Evolutionary conservation across 2,797 vertebrate genomes (phyloP).

Genomic region (Pseudomugil gertrudae): DNA sequence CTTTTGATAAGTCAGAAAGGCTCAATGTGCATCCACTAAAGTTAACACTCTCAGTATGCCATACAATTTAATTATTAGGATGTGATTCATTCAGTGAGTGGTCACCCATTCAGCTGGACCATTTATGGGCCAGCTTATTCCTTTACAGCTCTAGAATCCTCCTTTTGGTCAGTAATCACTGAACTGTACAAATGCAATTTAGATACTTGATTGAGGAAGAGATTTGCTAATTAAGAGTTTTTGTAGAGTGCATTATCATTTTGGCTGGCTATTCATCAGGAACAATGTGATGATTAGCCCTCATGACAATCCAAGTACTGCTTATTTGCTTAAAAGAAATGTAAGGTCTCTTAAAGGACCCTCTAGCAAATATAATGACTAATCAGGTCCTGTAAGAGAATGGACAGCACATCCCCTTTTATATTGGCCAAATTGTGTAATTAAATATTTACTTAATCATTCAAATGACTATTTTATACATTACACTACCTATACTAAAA

Average conservation of each 20-base stretch:
- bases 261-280: slow-evolving; percentile 78
- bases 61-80: slow-evolving; percentile 85
- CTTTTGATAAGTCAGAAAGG: slow-evolving; percentile 88
- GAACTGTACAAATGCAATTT: slow-evolving; percentile 82
- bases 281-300: slow-evolving; percentile 80
- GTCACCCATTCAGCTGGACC: slow-evolving; percentile 75
- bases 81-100: slow-evolving; percentile 82
- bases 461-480: too few relatives aligned
- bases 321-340: slow-evolving; percentile 64
- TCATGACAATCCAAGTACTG: slow-evolving; percentile 62
- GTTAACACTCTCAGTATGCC: slow-evolving; percentile 75
- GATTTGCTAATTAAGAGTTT: slow-evolving; percentile 80
- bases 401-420: too few relatives aligned
- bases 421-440: too few relatives aligned
- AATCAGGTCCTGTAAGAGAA: slow-evolving; percentile 7
- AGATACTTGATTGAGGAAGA: slow-evolving; percentile 79
- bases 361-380: slow-evolving; percentile 41
- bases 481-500: too few relatives aligned
- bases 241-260: slow-evolving; percentile 78
- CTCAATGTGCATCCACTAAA: slow-evolving; percentile 81
- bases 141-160: slow-evolving; percentile 71
- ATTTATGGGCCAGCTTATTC: slow-evolving; percentile 73
- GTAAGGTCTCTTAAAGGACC: slow-evolving; percentile 49
- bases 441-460: too few relatives aligned
- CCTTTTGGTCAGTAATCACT: slow-evolving; percentile 80